Percentiles rank a stretch among this genome's conserved stretches.
Conservation (phyloP, 1,140 invertebrate species). For the Drosophila bipectinata region DNA sequence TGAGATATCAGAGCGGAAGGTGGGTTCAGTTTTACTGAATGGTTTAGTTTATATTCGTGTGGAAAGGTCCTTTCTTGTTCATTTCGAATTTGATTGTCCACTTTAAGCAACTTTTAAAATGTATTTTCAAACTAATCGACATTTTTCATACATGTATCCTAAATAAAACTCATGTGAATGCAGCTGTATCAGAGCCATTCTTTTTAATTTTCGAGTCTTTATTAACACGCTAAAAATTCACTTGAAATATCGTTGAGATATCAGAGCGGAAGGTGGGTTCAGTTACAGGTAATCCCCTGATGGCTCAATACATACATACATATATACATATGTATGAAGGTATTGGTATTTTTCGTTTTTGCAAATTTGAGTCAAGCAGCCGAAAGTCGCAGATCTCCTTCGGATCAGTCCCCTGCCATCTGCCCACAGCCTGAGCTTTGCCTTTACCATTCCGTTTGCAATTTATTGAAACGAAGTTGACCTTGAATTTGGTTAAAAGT, state of each 20-base stretch:
- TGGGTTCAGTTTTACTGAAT: no score
- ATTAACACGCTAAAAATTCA: slow-evolving; percentile 64
- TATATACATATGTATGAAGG: background rate
- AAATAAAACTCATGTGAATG: no score
- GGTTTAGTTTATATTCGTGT: no score
- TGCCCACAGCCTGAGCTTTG: slow-evolving; percentile 24
- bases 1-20: slow-evolving; percentile 9
- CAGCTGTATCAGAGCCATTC: slow-evolving; percentile 60
- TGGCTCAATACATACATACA: background rate
- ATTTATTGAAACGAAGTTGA: slow-evolving; percentile 81
- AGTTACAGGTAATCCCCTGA: slow-evolving; percentile 71
- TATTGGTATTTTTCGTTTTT: slow-evolving; percentile 17
- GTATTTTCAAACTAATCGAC: no score
- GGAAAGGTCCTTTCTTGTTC: background rate
- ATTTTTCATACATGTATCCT: no score
- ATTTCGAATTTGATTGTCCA: no score
- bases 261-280: slow-evolving; percentile 22
- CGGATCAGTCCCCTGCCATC: slow-evolving; percentile 24
- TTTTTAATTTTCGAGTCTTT: slow-evolving; percentile 75
- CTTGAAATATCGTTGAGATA: slow-evolving; percentile 51
- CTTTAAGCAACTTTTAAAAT: no score
- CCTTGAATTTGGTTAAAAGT: slow-evolving; percentile 81
- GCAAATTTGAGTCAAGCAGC: slow-evolving; percentile 75
- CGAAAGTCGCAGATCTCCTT: slow-evolving; percentile 48
- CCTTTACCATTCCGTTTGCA: slow-evolving; percentile 68